phyloP scores from a whole-genome alignment of 2,797 vertebrate species.

The Phoebastria nigripes region DNA sequence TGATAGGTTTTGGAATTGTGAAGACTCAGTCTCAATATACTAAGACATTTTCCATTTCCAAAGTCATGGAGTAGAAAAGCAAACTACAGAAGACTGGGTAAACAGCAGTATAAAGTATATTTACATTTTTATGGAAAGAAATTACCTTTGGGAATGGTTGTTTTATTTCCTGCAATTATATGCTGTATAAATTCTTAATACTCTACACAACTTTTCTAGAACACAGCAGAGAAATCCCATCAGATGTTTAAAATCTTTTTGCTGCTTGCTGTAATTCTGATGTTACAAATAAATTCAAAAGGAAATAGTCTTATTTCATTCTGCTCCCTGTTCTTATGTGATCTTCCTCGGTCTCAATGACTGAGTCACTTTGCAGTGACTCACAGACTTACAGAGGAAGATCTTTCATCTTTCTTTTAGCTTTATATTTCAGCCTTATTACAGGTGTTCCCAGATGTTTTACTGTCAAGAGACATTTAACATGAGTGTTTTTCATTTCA shows the following conservation, averaged over 20 bases:
- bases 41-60: background rate
- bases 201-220: background rate
- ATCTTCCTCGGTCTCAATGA: background rate
- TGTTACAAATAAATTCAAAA: background rate
- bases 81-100: background rate
- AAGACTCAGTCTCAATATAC: background rate
- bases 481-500: background rate
- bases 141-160: background rate
- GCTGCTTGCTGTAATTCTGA: background rate
- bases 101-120: background rate
- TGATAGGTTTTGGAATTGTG: background rate
- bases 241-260: background rate
- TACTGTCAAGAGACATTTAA: background rate
- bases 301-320: background rate
- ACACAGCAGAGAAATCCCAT: rapidly evolving
- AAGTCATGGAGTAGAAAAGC: background rate
- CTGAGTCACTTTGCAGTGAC: background rate
- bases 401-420: background rate
- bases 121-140: background rate
- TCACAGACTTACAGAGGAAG: background rate
- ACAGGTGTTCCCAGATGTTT: background rate
- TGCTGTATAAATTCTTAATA: background rate
- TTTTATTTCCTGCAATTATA: background rate
- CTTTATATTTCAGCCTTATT: background rate
- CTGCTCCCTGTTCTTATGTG: background rate